Percentiles rank a stretch among this genome's conserved stretches.
Evolutionary conservation across 92 coral and sea anemone genomes (phyloP).

Genomic region (Paragorgia papillata): DNA sequence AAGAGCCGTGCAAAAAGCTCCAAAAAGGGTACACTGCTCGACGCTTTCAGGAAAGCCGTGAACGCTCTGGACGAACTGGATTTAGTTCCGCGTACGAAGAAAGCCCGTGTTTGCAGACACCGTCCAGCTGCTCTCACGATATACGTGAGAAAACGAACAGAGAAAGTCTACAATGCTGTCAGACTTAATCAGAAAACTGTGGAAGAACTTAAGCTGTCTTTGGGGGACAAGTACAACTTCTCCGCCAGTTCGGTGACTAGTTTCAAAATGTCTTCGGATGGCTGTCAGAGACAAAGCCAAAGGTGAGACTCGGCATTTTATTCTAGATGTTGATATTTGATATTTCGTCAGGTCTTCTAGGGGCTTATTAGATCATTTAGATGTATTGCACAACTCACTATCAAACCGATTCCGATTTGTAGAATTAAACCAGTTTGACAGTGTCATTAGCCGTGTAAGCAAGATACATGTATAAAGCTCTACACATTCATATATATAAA

Average conservation of each 20-base stretch:
- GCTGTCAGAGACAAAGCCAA: conserved; percentile 17
- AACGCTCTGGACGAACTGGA: conserved; percentile 44
- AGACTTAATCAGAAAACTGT: conserved; percentile 43
- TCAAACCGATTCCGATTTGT: too few species aligned
- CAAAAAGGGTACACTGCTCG: conserved; percentile 31
- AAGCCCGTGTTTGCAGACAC: conserved; percentile 36
- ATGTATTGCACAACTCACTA: too few species aligned
- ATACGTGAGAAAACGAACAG: conserved; percentile 34
- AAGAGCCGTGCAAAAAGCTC: conserved; percentile 12
- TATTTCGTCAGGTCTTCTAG: too few species aligned
- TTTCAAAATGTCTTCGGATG: conserved; percentile 19
- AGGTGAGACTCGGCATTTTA: neutral
- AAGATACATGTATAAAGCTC: too few species aligned
- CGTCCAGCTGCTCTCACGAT: conserved; percentile 44
- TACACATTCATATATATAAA: too few species aligned
- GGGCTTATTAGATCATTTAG: too few species aligned
- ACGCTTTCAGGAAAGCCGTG: conserved; percentile 43
- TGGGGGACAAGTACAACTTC: conserved; percentile 37
- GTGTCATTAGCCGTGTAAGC: too few species aligned
- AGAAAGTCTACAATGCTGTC: conserved; percentile 43
- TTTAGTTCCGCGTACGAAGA: conserved; percentile 43
- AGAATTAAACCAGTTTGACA: too few species aligned
- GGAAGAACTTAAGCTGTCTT: conserved; percentile 27
- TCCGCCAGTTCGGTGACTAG: conserved; percentile 39
- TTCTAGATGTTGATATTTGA: too few species aligned